Base-by-base conservation (phyloP, 37 sponge, comb jelly and placozoan genomes). In the Crambe crambe region DNA sequence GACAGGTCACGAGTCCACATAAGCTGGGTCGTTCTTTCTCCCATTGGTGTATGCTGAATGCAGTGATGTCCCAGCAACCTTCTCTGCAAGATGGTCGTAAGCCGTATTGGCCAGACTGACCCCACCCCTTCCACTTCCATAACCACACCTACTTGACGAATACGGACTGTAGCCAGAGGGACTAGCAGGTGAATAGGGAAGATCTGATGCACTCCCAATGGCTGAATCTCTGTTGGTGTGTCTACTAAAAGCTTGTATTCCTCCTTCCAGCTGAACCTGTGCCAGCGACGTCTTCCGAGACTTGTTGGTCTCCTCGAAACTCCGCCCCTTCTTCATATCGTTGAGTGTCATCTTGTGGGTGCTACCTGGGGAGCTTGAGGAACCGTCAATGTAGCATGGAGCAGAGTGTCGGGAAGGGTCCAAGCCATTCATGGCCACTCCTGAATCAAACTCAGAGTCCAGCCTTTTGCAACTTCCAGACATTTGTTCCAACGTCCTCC, bases 401-500 rank as follows among this genome's bases (percentile, higher is more conserved):
- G 76, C 76, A 37, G 76, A 76, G 41, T 21, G 35, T 20, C 76
- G 58, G 1, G 76, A 58, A 32, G 40, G 42, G 59, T 76, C 76
- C 1, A 60, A 2, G 15, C 21, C 62, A 20, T 76, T 61, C 26
- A 57, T 21, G 15, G 2, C 56, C 27, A 59, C 25, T 3, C 62
- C 62, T 4, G 59, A 59, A 60, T 76, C 58, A 37, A 76, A 59
- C 25, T 76, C 76, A 2, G 42, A 3, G n/a, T 30, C 25, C 2
- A 9, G 2, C 25, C 66, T 65, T 31, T 32, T 2, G 10, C 32
- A 3, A 5, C 35, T 60, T 4, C 35, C 30, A 29, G 25, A 22
- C 5, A 60, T 22, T 21, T 20, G n/a, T n/a, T 10, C 38, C 68
- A 68, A 68, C 38, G 37, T 68, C 36, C 6, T 8, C 39, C 38